These are phyloP conservation scores for Ctenochaetus hawaiiensis DNA, from an alignment of 2,797 vertebrate genomes.

Conservation along the genomic window DNA sequence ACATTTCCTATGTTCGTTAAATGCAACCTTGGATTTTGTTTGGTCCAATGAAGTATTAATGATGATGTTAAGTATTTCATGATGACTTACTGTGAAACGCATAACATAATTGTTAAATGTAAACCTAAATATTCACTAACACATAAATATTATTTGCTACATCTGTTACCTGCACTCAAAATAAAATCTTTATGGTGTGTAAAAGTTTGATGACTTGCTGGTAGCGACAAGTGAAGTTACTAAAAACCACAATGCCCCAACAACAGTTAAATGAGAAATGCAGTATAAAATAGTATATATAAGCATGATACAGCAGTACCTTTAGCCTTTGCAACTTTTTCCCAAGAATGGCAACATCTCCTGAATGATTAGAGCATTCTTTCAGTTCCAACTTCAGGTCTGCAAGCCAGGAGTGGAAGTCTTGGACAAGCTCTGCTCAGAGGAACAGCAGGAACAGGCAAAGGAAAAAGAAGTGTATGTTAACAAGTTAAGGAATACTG, in stretches of 20 bases:
- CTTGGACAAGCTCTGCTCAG: slow-evolving; percentile 88
- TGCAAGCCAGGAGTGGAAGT: slow-evolving; percentile 91
- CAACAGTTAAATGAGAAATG: background rate
- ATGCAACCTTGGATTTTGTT: no score
- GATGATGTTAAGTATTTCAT: no score
- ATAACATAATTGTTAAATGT: background rate
- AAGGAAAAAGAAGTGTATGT: background rate
- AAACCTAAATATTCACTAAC: background rate
- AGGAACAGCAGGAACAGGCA: slow-evolving; percentile 46
- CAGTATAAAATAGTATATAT: background rate
- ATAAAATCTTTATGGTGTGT: background rate
- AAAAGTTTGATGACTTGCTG: background rate
- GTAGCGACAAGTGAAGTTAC: slow-evolving; percentile 11
- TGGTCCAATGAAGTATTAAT: no score
- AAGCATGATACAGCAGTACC: slow-evolving; percentile 79
- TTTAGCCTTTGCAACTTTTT: slow-evolving; percentile 89
- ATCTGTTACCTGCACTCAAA: background rate
- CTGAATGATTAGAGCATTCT: slow-evolving; percentile 87
- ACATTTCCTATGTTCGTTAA: no score
- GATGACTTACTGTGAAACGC: background rate
- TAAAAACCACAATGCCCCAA: background rate
- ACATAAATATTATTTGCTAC: background rate
- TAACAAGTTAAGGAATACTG: slow-evolving; percentile 11
- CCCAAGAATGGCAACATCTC: slow-evolving; percentile 86
- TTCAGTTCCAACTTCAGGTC: slow-evolving; percentile 86